Evolutionary conservation across 2,797 vertebrate species (phyloP).

Genomic region (Hippocampus kuda): DNA sequence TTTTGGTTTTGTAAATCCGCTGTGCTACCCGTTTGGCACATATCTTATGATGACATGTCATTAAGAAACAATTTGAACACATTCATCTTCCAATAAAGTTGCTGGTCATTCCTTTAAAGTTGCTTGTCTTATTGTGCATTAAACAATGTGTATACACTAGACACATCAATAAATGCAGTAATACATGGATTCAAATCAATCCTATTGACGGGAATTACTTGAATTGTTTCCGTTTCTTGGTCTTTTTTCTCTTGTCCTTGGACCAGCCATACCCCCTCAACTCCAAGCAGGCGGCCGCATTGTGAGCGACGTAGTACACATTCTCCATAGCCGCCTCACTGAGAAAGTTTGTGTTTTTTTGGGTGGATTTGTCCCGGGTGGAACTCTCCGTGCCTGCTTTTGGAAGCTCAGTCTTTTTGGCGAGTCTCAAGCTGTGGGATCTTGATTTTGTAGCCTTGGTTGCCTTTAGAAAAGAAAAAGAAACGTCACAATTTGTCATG

Average conservation of each 20-base stretch:
- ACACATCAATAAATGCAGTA: not conserved
- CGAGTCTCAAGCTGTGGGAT: conserved; percentile 41
- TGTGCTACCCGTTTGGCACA: not conserved
- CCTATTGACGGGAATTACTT: not conserved
- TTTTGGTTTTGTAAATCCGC: not conserved
- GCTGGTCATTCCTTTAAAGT: conserved; percentile 7
- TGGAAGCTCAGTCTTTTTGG: conserved; percentile 53
- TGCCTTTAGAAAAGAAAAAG: conserved; percentile 22
- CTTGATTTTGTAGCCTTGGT: conserved; percentile 59
- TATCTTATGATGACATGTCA: not conserved
- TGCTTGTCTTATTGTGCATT: not conserved
- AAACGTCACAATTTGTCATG: not conserved
- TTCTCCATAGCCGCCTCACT: conserved; percentile 77
- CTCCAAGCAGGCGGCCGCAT: conserved; percentile 69
- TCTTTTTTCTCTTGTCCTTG: conserved; percentile 57
- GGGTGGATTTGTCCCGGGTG: conserved; percentile 48
- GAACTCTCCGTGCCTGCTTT: conserved; percentile 44
- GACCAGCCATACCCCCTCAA: conserved; percentile 74
- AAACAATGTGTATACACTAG: not conserved
- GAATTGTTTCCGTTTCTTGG: conserved; percentile 44
- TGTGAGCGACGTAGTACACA: conserved; percentile 79
- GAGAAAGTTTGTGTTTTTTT: conserved; percentile 64
- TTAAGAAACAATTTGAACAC: not conserved
- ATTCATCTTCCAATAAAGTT: conserved; percentile 41
- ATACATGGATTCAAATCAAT: not conserved